phyloP scores from a whole-genome alignment of 2,888 invertebrate genomes.

The Platynereis dumerilii region DNA sequence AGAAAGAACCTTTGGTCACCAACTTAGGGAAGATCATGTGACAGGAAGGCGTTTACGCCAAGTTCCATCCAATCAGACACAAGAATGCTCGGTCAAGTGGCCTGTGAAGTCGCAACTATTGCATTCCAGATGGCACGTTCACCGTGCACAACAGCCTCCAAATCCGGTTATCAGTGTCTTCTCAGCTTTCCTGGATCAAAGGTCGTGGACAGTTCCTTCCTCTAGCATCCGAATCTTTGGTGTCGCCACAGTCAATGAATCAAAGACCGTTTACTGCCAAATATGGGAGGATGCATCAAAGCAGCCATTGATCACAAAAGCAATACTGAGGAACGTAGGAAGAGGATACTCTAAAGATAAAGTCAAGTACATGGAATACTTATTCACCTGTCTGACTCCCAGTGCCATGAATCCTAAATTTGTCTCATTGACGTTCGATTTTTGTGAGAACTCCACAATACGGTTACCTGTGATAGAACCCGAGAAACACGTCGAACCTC shows the following conservation, averaged over 20 bases:
- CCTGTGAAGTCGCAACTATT: not conserved
- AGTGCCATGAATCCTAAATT: not conserved
- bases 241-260: not conserved
- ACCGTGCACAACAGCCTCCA: not conserved
- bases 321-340: not conserved
- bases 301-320: slow-evolving; percentile 1
- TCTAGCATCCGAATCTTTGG: not conserved
- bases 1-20: not conserved
- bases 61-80: not conserved
- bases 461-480: slow-evolving; percentile 11
- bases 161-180: slow-evolving; percentile 1
- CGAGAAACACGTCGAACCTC: not conserved
- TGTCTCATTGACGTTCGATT: slow-evolving; percentile 1
- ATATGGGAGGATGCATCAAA: not conserved
- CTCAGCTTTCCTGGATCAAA: slow-evolving; percentile 4
- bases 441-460: slow-evolving; percentile 6
- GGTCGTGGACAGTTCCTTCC: not conserved
- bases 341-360: not conserved
- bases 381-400: slow-evolving; percentile 5
- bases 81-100: not conserved
- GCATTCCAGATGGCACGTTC: slow-evolving; percentile 7
- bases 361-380: slow-evolving; percentile 8
- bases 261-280: slow-evolving; percentile 7
- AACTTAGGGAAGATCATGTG: too few species aligned
- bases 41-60: too few species aligned